Base-by-base conservation (phyloP, 2,113 vertebrate species). In the Deroptyus accipitrinus region DNA sequence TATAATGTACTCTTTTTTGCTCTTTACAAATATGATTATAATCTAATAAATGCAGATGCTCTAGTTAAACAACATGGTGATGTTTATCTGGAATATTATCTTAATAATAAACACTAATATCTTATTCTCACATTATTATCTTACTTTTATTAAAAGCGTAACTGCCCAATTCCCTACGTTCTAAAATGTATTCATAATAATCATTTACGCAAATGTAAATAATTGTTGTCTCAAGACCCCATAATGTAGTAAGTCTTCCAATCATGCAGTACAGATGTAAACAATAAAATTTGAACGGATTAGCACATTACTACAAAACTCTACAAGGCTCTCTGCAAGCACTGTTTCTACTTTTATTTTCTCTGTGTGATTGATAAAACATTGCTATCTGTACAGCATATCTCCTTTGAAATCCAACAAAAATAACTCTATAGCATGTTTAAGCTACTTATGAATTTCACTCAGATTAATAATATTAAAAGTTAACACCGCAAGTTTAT, bases 381-480 rank as follows among this genome's bases (percentile, higher is more conserved):
- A 42, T 24, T n/a, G 76, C 68, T 95, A 90, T 90, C 73, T 90
- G 85, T 72, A 46, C n/a, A 54, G 61, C 39, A 72, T 41, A 84
- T 77, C 83, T 84, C 49, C 68, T 76, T 11, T 91, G 80, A 92
- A 91, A 95, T 72, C 61, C 80, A 93, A 85, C 57, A 79, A 55
- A 85, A 92, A 86, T 63, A 97, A 90, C 3, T 13, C 42, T 12
- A 39, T 35, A 31, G 33, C 31, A 81, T 75, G 69, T 77, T 49
- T 72, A 88, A 90, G 55, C 42, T 86, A 54, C 74, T 92, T 93
- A 64, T 64, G 86, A 93, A 94, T 80, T 81, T 92, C 66, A 57
- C 37, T 69, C 44, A 48, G 77, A 96, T 92, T 95, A 88, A 44
- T 84, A 91, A 72, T 37, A 84, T 66, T 88, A 81, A 9, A 73